phyloP scores from a whole-genome alignment of 2,113 vertebrate genomes.

The Malurus cyaneus region DNA sequence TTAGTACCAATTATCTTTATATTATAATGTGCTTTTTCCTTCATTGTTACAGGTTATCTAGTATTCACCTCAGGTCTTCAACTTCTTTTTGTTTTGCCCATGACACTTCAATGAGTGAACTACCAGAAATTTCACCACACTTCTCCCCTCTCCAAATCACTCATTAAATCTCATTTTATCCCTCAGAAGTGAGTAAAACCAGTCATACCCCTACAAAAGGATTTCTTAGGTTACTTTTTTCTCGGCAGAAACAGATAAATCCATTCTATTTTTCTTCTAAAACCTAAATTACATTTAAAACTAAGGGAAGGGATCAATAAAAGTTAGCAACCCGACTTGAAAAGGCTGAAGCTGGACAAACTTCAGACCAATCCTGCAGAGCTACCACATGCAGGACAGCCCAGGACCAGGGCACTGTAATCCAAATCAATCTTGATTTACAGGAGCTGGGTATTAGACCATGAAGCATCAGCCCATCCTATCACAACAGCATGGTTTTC shows the following conservation, averaged over 20 bases:
- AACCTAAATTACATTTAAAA: background rate
- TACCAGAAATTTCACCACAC: background rate
- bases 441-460: background rate
- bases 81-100: background rate
- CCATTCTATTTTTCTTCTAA: background rate
- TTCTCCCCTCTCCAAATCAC: background rate
- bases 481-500: background rate
- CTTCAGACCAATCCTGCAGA: background rate
- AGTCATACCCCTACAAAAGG: background rate
- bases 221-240: background rate
- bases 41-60: background rate
- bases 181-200: background rate
- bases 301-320: background rate
- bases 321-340: background rate
- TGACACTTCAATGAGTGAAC: background rate
- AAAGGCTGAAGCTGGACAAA: background rate
- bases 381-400: background rate
- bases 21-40: background rate
- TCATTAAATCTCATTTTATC: background rate
- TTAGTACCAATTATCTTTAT: background rate
- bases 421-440: conserved; percentile 30
- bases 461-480: background rate
- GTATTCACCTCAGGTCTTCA: background rate
- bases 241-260: background rate
- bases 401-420: background rate